Conservation (phyloP, 2,113 vertebrate genomes). For the Pseudopodoces humilis region DNA sequence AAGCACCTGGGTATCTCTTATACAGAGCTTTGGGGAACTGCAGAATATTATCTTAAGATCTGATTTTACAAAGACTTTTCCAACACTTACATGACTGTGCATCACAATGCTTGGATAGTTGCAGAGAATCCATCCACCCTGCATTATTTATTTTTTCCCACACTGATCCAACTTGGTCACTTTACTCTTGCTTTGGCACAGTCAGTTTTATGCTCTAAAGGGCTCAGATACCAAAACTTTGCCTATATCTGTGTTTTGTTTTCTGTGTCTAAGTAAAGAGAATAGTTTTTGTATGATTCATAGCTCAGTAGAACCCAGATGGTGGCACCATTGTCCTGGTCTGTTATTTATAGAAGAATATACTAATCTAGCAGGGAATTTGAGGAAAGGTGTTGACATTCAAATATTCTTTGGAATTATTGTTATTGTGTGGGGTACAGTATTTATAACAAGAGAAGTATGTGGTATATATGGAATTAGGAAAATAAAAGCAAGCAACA, state of each 20-base stretch:
- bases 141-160: not conserved
- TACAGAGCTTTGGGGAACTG: not conserved
- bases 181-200: not conserved
- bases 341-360: not conserved
- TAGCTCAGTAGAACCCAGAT: not conserved
- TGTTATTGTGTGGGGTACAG: fast-evolving
- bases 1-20: not conserved
- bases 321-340: not conserved
- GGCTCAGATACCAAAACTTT: not conserved
- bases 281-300: not conserved
- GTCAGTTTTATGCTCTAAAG: not conserved
- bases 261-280: not conserved
- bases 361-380: not conserved
- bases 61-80: not conserved
- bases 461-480: not conserved
- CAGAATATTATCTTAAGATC: not conserved
- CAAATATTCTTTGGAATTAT: not conserved
- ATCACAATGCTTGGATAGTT: not conserved
- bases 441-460: not conserved
- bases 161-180: not conserved
- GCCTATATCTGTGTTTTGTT: not conserved
- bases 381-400: not conserved
- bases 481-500: not conserved
- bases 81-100: not conserved
- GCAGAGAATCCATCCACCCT: not conserved